phyloP scores from a whole-genome alignment of 2,888 invertebrate species.

The Tetanocera ferruginea region DNA sequence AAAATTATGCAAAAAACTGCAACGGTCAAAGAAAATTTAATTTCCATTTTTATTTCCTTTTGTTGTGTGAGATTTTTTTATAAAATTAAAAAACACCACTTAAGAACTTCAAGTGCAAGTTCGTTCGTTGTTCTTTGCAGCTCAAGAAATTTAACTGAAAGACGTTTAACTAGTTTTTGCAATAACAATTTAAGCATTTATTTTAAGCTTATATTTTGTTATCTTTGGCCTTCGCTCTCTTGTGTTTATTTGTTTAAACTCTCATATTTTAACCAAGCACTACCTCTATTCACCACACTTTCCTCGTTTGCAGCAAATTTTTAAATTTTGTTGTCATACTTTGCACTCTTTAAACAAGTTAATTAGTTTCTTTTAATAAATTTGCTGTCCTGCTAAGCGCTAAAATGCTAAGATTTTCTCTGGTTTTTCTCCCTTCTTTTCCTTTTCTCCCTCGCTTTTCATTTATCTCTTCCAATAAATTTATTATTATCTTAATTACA shows the following conservation, averaged over 20 bases:
- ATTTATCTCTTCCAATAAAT: not conserved
- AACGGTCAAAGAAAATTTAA: not conserved
- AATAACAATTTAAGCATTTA: constrained; percentile 13
- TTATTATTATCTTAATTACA: not conserved
- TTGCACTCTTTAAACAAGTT: too few species aligned
- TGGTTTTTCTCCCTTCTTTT: not conserved
- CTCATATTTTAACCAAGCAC: too few species aligned
- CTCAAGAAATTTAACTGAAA: not conserved
- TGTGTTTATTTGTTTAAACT: too few species aligned
- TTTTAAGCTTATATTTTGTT: not conserved
- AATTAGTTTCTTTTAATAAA: too few species aligned
- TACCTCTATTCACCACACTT: too few species aligned
- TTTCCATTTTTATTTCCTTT: not conserved
- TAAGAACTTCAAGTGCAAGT: not conserved
- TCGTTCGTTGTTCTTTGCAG: not conserved
- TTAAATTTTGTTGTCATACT: too few species aligned
- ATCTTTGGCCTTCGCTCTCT: too few species aligned
- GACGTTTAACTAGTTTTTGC: not conserved
- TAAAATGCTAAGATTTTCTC: too few species aligned
- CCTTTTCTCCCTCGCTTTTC: not conserved
- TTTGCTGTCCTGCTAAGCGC: too few species aligned
- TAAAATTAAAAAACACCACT: not conserved
- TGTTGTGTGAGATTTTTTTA: not conserved
- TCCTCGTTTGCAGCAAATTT: too few species aligned
- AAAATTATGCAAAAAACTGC: constrained; percentile 7